phyloP scores from a whole-genome alignment of 2,797 vertebrate species.

The Numenius phaeopus region DNA sequence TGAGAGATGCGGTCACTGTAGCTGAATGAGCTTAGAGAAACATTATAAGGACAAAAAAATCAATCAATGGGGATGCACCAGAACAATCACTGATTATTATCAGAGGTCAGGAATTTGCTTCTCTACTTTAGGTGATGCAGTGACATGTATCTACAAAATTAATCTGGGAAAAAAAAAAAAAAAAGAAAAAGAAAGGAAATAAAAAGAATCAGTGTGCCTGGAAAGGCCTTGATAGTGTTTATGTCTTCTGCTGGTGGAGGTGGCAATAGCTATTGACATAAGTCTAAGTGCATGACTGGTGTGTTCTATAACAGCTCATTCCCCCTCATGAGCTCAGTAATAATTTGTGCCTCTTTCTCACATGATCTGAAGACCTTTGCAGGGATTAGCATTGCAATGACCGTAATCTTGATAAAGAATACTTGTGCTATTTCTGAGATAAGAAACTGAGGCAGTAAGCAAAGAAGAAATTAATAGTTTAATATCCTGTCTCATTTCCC shows the following conservation, averaged over 20 bases:
- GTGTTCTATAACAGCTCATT: neutral
- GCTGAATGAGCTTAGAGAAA: neutral
- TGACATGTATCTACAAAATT: neutral
- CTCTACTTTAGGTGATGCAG: neutral
- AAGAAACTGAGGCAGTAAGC: constrained; percentile 37
- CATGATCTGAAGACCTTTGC: neutral
- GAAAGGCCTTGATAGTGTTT: neutral
- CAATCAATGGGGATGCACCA: rapidly evolving
- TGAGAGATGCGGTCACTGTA: neutral
- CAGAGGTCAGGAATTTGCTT: neutral
- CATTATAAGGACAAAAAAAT: neutral
- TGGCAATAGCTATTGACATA: neutral
- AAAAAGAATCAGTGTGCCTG: neutral
- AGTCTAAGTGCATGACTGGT: neutral
- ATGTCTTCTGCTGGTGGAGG: neutral
- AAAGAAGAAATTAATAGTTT: constrained; percentile 26
- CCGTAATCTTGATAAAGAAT: neutral
- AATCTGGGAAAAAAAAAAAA: neutral
- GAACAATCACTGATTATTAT: neutral
- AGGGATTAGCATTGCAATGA: neutral
- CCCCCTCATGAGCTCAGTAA: neutral
- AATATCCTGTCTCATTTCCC: constrained; percentile 55
- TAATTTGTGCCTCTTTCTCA: neutral
- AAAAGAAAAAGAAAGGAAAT: neutral
- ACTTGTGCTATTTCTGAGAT: neutral